Conservation (phyloP, 2,888 invertebrate genomes). For the Laspeyria flexula region DNA sequence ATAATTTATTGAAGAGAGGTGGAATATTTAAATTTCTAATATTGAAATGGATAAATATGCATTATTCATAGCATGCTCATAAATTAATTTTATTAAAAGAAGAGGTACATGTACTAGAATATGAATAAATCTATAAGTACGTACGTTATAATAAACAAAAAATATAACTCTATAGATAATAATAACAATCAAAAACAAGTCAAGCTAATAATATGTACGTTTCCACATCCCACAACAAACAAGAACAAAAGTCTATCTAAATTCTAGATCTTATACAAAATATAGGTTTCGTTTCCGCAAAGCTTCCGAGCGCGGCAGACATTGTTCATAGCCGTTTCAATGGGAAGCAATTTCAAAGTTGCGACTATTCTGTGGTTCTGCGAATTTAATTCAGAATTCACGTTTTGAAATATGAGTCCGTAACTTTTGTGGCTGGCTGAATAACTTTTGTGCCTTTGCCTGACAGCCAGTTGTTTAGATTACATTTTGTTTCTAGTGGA, state of each 20-base stretch:
- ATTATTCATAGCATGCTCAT: too few species aligned
- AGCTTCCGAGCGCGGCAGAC: constrained; percentile 11
- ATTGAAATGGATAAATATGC: too few species aligned
- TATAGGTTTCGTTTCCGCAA: constrained; percentile 16
- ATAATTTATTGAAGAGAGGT: too few species aligned
- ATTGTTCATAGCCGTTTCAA: constrained; percentile 53
- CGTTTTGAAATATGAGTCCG: constrained; percentile 35
- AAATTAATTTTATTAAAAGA: too few species aligned
- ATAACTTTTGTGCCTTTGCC: constrained; percentile 3
- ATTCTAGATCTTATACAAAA: constrained; percentile 21
- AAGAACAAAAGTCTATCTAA: constrained; percentile 14
- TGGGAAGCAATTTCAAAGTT: constrained; percentile 67
- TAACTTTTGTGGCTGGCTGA: neutral
- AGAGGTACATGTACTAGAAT: too few species aligned
- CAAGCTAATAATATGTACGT: too few species aligned
- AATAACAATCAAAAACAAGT: too few species aligned
- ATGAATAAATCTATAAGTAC: too few species aligned
- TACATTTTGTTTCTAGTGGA: neutral
- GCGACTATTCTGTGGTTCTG: constrained; percentile 31
- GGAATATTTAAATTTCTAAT: too few species aligned
- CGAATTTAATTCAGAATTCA: constrained; percentile 36
- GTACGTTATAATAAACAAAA: too few species aligned
- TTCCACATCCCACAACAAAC: neutral
- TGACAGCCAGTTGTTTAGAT: neutral
- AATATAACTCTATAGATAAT: too few species aligned